Base-by-base conservation (phyloP, 2,797 vertebrate genomes). In the Jordanella pulchra region DNA sequence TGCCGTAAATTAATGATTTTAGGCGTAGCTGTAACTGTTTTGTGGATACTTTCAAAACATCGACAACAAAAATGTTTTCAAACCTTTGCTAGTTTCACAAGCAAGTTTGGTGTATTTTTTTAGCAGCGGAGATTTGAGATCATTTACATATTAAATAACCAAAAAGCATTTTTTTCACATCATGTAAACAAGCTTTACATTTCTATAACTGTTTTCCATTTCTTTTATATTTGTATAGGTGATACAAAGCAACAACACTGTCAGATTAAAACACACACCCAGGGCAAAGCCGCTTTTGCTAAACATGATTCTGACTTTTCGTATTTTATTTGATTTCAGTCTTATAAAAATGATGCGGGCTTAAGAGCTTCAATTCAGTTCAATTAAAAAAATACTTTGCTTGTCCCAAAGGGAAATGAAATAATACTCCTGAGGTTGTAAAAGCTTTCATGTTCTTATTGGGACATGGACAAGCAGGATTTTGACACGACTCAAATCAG, bases 331-430 rank as follows among this genome's bases (percentile, higher is more conserved):
- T 76, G 53, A 77, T 71, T 69, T 39, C 66, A 66, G 32, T 76
- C 64, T 80, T 88, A 68, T 88, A 89, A 85, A 75, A 79, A 84
- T 75, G 87, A 87, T 83, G 65, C 88, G 68, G 72, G 61, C 86
- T 86, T 85, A 86, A 79, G 71, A n/a, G n/a, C n/a, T n/a, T n/a
- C n/a, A n/a, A n/a, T n/a, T n/a, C n/a, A n/a, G n/a, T n/a, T n/a
- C n/a, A n/a, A n/a, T n/a, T n/a, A n/a, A n/a, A n/a, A n/a, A n/a
- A n/a, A n/a, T n/a, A n/a, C n/a, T n/a, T n/a, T n/a, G n/a, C n/a
- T n/a, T n/a, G n/a, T n/a, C n/a, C n/a, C n/a, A n/a, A n/a, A n/a
- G n/a, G n/a, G n/a, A n/a, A n/a, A n/a, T n/a, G n/a, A n/a, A n/a
- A n/a, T n/a, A n/a, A n/a, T n/a, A n/a, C n/a, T n/a, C n/a, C n/a